phyloP scores from a whole-genome alignment of 2,888 invertebrate genomes.

The Hartigia nigra region DNA sequence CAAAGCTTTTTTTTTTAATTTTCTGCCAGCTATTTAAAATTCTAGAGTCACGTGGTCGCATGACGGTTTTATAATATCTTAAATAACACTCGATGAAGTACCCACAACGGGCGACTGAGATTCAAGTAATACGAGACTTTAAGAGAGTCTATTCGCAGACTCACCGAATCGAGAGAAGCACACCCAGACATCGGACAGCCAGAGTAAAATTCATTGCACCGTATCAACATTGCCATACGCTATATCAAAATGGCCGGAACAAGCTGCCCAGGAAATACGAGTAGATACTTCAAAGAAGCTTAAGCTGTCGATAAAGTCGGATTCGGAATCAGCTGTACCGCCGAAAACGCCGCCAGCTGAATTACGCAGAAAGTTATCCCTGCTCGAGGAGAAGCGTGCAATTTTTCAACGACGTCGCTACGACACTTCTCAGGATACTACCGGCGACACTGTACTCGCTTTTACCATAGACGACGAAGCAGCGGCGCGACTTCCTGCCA shows the following conservation, averaged over 20 bases:
- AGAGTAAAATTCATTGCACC: conserved; percentile 59
- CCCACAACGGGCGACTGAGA: not conserved
- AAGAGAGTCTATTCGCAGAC: not conserved
- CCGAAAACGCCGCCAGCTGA: conserved; percentile 47
- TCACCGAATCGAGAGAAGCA: conserved; percentile 11
- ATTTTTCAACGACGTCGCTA: conserved; percentile 54
- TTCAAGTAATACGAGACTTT: not conserved
- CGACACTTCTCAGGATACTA: conserved; percentile 45
- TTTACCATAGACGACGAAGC: conserved; percentile 39
- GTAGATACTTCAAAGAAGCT: conserved; percentile 23
- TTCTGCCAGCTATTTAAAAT: not conserved
- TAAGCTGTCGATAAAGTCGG: conserved; percentile 43
- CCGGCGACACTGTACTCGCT: conserved; percentile 50
- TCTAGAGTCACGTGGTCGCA: not conserved
- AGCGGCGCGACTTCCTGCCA: conserved; percentile 8
- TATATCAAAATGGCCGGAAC: conserved; percentile 68
- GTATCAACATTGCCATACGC: conserved; percentile 70
- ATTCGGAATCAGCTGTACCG: conserved; percentile 45
- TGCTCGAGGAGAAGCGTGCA: conserved; percentile 57
- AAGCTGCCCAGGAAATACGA: conserved; percentile 9
- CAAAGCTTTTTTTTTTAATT: not conserved
- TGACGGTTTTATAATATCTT: not conserved
- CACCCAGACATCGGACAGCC: conserved; percentile 22
- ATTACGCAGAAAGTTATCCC: conserved; percentile 49
- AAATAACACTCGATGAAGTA: not conserved